Percentiles rank a stretch among this genome's conserved stretches.
These are phyloP conservation scores for Altica lythri DNA, from an alignment of 2,888 invertebrate genomes.

Conservation along the genomic window DNA sequence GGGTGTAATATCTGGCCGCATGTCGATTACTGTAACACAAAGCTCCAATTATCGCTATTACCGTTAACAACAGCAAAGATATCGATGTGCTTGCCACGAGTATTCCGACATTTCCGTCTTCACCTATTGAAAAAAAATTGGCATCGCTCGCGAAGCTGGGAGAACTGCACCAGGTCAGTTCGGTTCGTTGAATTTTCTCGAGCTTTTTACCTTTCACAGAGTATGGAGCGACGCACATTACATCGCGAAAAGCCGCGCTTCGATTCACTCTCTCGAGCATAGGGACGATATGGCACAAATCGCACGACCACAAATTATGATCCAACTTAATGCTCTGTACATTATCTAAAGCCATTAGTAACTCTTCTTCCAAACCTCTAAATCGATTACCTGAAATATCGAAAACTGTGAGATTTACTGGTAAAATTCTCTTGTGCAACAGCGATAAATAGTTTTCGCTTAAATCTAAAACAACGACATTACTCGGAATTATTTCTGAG, in stretches of 20 bases:
- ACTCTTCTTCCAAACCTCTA: conserved; percentile 63
- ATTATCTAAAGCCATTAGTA: conserved; percentile 53
- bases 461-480: conserved; percentile 67
- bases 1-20: conserved; percentile 79
- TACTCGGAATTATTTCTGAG: conserved; percentile 61
- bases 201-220: conserved; percentile 61
- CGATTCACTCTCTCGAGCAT: conserved; percentile 65
- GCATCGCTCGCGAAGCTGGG: conserved; percentile 62
- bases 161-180: conserved; percentile 61
- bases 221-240: conserved; percentile 65
- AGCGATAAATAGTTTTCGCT: conserved; percentile 70
- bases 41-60: conserved; percentile 58
- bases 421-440: conserved; percentile 61
- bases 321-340: conserved; percentile 57
- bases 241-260: conserved; percentile 59
- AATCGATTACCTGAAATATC: conserved; percentile 76
- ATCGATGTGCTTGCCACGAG: conserved; percentile 63
- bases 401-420: conserved; percentile 64
- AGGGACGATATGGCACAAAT: conserved; percentile 67
- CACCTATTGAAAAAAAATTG: conserved; percentile 56
- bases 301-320: conserved; percentile 71
- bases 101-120: conserved; percentile 62
- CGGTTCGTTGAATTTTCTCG: conserved; percentile 52
- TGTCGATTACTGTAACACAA: conserved; percentile 72
- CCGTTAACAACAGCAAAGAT: conserved; percentile 60